Percentiles rank a stretch among this genome's conserved stretches.
These are phyloP conservation scores for Hippocampus comes DNA, from an alignment of 2,113 vertebrate species.

Conservation along the genomic window DNA sequence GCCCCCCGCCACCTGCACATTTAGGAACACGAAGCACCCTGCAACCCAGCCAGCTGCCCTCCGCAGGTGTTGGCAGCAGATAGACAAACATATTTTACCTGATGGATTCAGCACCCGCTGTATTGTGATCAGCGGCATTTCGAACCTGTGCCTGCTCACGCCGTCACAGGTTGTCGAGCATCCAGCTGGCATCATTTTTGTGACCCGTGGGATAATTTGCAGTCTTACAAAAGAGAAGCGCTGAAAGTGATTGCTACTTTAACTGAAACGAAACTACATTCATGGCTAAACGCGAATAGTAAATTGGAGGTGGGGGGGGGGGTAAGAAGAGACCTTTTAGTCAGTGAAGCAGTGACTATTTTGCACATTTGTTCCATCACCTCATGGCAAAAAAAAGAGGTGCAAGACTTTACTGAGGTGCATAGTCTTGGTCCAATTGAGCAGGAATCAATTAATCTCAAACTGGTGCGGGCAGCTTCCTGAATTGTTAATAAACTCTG, in stretches of 20 bases:
- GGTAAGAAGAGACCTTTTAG: neutral
- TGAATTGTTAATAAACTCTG: conserved; percentile 65
- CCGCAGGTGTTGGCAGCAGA: conserved; percentile 56
- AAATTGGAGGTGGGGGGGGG: neutral
- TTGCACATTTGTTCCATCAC: conserved; percentile 18
- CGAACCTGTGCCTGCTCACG: neutral
- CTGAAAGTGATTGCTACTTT: neutral
- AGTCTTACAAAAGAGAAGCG: neutral
- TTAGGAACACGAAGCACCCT: conserved; percentile 35
- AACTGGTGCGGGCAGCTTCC: conserved; percentile 41
- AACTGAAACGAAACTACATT: neutral
- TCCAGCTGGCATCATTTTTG: conserved; percentile 34
- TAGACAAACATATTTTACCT: conserved; percentile 24
- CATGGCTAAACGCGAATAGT: neutral
- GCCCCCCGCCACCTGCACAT: conserved; percentile 9
- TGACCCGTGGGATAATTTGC: conserved; percentile 18
- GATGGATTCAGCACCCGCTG: conserved; percentile 7
- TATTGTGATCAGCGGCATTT: conserved; percentile 9
- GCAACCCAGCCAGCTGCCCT: conserved; percentile 50
- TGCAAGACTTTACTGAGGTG: neutral
- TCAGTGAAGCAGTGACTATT: neutral
- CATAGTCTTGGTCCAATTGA: conserved; percentile 4
- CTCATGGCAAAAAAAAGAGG: conserved; percentile 1
- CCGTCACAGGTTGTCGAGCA: conserved; percentile 45
- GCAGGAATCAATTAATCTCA: conserved; percentile 48